Conservation (phyloP, 2,797 vertebrate species). For the Coreius guichenoti region DNA sequence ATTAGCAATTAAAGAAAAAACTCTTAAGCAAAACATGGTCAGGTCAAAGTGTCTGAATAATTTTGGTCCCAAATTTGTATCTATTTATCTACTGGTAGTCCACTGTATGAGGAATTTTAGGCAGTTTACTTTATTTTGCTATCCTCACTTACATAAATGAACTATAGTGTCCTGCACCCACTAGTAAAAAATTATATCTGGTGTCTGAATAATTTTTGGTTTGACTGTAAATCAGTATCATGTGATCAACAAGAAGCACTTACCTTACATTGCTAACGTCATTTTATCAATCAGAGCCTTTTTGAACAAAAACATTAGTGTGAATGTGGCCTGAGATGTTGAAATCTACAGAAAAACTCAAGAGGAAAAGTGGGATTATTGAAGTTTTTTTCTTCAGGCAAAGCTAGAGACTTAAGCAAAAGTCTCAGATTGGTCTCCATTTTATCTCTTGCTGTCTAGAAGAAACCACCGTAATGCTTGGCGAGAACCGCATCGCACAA, state of each 20-base stretch:
- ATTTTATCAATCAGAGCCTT: neutral
- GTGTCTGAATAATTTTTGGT: no score
- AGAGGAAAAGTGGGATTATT: neutral
- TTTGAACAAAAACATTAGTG: neutral
- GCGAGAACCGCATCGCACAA: neutral
- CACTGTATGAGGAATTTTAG: no score
- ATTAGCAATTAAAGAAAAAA: no score
- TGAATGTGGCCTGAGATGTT: neutral
- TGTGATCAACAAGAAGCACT: neutral
- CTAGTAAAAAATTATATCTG: no score
- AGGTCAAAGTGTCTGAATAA: no score
- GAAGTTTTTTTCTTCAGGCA: neutral
- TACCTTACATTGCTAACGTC: neutral
- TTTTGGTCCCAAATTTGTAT: no score
- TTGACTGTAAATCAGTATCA: neutral
- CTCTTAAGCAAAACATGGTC: no score
- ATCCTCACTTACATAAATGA: no score
- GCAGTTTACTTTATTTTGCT: no score
- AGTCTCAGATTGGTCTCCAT: constrained; percentile 16
- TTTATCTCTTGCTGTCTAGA: constrained; percentile 24
- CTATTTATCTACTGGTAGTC: no score
- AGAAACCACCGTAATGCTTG: constrained; percentile 2
- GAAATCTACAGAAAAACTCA: neutral
- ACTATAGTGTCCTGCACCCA: no score
- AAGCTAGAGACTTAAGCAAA: neutral